Conservation (phyloP, 2,113 vertebrate genomes). For the Neogobius melanostomus region DNA sequence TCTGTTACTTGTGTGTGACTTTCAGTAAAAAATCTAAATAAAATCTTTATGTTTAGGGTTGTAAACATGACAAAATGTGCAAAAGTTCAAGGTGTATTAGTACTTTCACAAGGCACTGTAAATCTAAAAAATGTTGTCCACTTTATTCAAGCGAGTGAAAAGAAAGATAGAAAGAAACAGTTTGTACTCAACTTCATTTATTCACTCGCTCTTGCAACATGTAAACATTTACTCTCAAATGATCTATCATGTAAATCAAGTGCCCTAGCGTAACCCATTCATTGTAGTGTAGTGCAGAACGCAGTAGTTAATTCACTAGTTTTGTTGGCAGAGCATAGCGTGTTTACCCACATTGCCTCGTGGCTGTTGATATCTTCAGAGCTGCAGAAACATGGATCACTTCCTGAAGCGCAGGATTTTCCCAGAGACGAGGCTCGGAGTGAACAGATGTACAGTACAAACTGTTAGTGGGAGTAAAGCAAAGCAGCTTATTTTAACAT, state of each 20-base stretch:
- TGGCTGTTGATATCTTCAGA: conserved; percentile 20
- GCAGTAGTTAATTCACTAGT: conserved; percentile 24
- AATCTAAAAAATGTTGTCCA: too few species aligned
- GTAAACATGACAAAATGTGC: too few species aligned
- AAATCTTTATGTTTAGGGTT: too few species aligned
- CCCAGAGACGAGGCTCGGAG: conserved; percentile 29
- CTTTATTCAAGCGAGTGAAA: too few species aligned
- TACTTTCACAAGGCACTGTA: too few species aligned
- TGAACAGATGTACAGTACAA: conserved; percentile 25
- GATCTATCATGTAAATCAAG: conserved; percentile 2
- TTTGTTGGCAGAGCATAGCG: conserved; percentile 2
- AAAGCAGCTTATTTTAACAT: conserved; percentile 5
- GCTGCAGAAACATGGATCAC: conserved; percentile 36
- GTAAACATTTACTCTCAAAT: conserved; percentile 10
- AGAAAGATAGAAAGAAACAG: too few species aligned
- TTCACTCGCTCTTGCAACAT: neutral
- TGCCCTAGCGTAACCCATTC: conserved; percentile 9
- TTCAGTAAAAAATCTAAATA: too few species aligned
- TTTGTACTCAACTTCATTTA: too few species aligned
- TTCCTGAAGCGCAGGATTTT: conserved; percentile 42
- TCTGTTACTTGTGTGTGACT: too few species aligned
- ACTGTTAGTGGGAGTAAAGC: conserved; percentile 6
- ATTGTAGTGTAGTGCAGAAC: conserved; percentile 3
- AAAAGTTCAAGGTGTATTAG: too few species aligned
- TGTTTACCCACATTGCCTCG: conserved; percentile 11